Evolutionary conservation across 2,888 invertebrate species (phyloP).

Genomic region (Argyresthia albistria): DNA sequence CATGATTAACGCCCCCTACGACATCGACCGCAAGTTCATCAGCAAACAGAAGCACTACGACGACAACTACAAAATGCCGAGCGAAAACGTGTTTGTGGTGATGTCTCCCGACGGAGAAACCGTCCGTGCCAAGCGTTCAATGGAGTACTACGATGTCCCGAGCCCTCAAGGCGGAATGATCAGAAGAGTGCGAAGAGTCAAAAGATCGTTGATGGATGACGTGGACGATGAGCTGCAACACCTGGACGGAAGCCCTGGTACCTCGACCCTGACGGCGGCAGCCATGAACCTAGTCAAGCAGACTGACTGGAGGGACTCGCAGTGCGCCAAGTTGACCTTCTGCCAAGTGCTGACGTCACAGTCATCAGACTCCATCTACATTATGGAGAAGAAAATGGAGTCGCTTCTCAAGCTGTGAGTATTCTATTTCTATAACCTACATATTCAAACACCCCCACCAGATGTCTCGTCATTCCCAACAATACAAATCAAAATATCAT

Average conservation of each 20-base stretch:
- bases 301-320: constrained; percentile 81
- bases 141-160: constrained; percentile 18
- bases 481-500: no score
- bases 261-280: constrained; percentile 46
- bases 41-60: constrained; percentile 55
- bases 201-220: constrained; percentile 43
- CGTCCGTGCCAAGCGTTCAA: constrained; percentile 44
- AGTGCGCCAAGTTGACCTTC: constrained; percentile 84
- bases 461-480: no score
- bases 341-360: constrained; percentile 82
- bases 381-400: constrained; percentile 88
- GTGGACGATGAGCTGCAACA: constrained; percentile 57
- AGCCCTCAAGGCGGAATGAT: background rate
- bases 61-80: constrained; percentile 68
- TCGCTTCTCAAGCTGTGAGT: constrained; percentile 82
- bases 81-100: constrained; percentile 65
- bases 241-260: constrained; percentile 31
- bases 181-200: constrained; percentile 15
- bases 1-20: constrained; percentile 45
- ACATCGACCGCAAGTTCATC: constrained; percentile 53
- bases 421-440: constrained; percentile 8
- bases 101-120: constrained; percentile 56
- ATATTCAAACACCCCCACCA: no score
- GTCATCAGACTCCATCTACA: constrained; percentile 76
- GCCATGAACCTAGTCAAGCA: constrained; percentile 60